A percentile compares a stretch with the other conserved stretches of the same genome.
Conservation (phyloP, 2,888 invertebrate genomes). For the Epinotia brunnichana region DNA sequence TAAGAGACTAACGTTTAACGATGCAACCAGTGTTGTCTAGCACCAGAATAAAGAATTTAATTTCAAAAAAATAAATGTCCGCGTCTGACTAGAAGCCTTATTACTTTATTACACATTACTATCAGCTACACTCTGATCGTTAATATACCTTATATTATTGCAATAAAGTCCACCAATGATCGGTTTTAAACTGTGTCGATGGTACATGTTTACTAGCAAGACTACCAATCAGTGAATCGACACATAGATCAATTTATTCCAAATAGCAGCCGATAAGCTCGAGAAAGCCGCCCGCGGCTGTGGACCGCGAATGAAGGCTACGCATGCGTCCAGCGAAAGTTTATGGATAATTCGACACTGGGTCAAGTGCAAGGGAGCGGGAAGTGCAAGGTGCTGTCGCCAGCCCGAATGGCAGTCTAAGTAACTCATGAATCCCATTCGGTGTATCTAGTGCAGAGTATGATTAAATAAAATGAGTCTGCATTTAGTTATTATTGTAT, state of each 20-base stretch:
- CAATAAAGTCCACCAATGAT: neutral
- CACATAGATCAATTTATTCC: conserved; percentile 27
- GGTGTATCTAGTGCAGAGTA: neutral
- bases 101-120: too few relatives aligned
- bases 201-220: conserved; percentile 2
- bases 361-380: conserved; percentile 70
- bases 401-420: conserved; percentile 15
- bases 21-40: too few relatives aligned
- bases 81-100: neutral
- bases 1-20: too few relatives aligned
- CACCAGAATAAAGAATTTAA: too few relatives aligned
- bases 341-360: conserved; percentile 65
- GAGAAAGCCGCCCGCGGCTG: conserved; percentile 71
- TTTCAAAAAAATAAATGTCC: neutral
- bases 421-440: neutral
- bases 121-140: neutral
- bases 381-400: conserved; percentile 31
- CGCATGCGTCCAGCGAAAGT: conserved; percentile 73
- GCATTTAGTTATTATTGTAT: too few relatives aligned
- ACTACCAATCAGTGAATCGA: conserved; percentile 3
- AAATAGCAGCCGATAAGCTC: conserved; percentile 46
- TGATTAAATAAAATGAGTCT: too few relatives aligned
- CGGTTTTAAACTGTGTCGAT: neutral
- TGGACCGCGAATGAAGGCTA: conserved; percentile 68
- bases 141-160: neutral